Base-by-base conservation (phyloP, 2,888 invertebrate genomes). In the Malacosoma neustria region DNA sequence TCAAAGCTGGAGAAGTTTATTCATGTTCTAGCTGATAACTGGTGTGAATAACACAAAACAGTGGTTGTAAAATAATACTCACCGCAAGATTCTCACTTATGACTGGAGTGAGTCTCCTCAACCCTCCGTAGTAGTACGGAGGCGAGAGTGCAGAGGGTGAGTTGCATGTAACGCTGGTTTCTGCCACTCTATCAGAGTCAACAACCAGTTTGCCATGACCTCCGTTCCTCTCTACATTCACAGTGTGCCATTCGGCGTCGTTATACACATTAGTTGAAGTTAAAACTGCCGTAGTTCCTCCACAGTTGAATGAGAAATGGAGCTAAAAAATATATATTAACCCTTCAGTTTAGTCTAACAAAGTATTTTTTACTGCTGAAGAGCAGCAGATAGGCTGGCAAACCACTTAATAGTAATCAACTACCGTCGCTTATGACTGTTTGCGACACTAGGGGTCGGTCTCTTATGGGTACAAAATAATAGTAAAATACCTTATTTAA, bases 81-180 rank as follows among this genome's bases (percentile, higher is more conserved):
- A 81, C 81, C 49, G 56, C 50, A 1, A 80, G 52, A 30, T 76
- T 68, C 3, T 38, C 36, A 1, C 45, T 48, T 4, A 65, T 55
- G 1, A 41, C 68, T 1, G 87, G 82, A 9, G 87, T 75, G 15
- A 71, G 37, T 14, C 72, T 60, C 29, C 60, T 45, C n/a, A 96
- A 68, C 0, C 97, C 97, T 13, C 98, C 97, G 35, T 96, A 87
- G 68, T 90, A 96, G 60, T 92, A 91, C 0, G 96, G 96, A 29
- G 90, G 79, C 7, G 80, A 72, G 1, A 95, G 86, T 35, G 90
- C 87, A 3, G 93, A 86, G 1, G 86, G 84, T 29, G 66, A 54
- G 3, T 5, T 42, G 33, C 80, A 69, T 1, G 65, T 51, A 0
- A 90, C 90, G 37, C 79, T 72, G 3, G 88, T 89, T 34, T 82